phyloP scores from a whole-genome alignment of 2,113 vertebrate genomes.

The Ceyx melanurus region DNA sequence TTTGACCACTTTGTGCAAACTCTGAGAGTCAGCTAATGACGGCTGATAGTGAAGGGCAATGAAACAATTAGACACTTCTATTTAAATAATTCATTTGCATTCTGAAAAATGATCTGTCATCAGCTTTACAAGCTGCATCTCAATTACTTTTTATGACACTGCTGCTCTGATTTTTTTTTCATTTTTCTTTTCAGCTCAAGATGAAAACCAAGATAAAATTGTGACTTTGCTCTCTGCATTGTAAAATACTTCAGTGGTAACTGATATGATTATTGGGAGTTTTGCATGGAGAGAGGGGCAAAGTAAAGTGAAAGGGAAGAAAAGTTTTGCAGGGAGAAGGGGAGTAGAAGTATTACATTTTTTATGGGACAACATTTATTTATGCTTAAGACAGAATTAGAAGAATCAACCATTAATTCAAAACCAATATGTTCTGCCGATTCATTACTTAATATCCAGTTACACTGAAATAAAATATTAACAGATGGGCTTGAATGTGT shows the following conservation, averaged over 20 bases:
- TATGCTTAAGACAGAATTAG: background rate
- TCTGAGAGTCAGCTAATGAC: background rate
- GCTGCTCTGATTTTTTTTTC: background rate
- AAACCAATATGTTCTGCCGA: background rate
- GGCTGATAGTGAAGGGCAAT: background rate
- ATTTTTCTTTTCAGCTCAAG: slow-evolving; percentile 38
- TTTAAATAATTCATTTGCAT: slow-evolving; percentile 41
- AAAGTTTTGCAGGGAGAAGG: background rate
- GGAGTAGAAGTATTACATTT: background rate
- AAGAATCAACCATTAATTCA: slow-evolving; percentile 9
- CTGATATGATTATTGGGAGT: background rate
- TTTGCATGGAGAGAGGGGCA: background rate
- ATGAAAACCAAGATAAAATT: slow-evolving; percentile 35
- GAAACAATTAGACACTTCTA: slow-evolving; percentile 10
- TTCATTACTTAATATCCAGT: slow-evolving; percentile 9
- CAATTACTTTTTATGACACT: background rate
- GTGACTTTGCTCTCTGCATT: slow-evolving; percentile 18
- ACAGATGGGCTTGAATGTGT: background rate
- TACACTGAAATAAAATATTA: background rate
- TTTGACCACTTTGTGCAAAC: background rate
- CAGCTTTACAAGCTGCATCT: background rate
- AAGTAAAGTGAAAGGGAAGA: background rate
- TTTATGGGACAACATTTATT: background rate
- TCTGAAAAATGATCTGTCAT: background rate
- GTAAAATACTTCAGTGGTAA: background rate